phyloP scores from a whole-genome alignment of 2,888 invertebrate species.

The Neocrepidodera transversa region DNA sequence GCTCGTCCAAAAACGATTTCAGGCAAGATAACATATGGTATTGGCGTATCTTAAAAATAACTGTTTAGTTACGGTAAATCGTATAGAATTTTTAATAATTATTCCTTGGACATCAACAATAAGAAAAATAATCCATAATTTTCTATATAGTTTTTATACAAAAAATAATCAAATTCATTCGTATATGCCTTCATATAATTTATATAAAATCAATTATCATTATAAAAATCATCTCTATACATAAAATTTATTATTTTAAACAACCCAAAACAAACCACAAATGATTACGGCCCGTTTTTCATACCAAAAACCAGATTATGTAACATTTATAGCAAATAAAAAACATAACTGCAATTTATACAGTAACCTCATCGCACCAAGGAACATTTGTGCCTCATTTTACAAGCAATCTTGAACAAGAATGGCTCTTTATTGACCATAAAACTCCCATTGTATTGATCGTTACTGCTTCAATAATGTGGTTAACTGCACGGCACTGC shows the following conservation, averaged over 20 bases:
- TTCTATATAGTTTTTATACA: too few relatives aligned
- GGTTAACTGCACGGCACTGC: slow-evolving; percentile 38
- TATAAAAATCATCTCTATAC: too few relatives aligned
- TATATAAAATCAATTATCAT: too few relatives aligned
- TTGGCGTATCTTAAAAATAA: too few relatives aligned
- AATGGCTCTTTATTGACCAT: slow-evolving; percentile 61
- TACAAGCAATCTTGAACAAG: slow-evolving; percentile 56
- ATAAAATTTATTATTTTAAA: neutral
- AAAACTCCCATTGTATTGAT: slow-evolving; percentile 62
- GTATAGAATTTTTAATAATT: too few relatives aligned
- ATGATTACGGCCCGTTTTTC: slow-evolving; percentile 13
- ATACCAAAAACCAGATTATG: slow-evolving; percentile 28
- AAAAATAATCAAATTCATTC: too few relatives aligned
- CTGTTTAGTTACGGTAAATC: too few relatives aligned
- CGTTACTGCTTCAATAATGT: slow-evolving; percentile 52
- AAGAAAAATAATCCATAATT: too few relatives aligned
- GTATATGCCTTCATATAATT: too few relatives aligned
- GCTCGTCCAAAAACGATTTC: too few relatives aligned
- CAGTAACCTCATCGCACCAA: slow-evolving; percentile 54
- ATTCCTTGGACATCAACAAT: too few relatives aligned
- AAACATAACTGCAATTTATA: slow-evolving; percentile 51
- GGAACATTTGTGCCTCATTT: slow-evolving; percentile 58
- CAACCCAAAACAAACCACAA: slow-evolving; percentile 11
- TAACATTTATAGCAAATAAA: slow-evolving; percentile 48
- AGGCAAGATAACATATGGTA: too few relatives aligned